Evolutionary conservation across 2,888 invertebrate genomes (phyloP).

Genomic region (Apocheima hispidaria): DNA sequence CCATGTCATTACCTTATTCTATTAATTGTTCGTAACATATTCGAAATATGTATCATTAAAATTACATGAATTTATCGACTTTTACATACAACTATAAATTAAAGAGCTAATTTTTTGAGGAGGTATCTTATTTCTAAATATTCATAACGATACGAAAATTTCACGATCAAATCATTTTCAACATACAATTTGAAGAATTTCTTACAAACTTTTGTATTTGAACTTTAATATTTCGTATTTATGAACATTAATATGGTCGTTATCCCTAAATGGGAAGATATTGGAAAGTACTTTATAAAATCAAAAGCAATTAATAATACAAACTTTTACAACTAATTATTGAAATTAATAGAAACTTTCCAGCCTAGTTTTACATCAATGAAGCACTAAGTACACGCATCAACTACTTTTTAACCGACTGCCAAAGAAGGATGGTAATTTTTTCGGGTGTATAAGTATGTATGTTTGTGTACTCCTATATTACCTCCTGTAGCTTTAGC

Average conservation of each 20-base stretch:
- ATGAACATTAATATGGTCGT: slow-evolving; percentile 10
- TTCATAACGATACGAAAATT: slow-evolving; percentile 28
- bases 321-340: background rate
- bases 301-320: slow-evolving; percentile 2
- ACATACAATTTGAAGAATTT: background rate
- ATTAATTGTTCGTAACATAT: slow-evolving; percentile 50
- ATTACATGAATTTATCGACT: slow-evolving; percentile 40
- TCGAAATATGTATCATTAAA: slow-evolving; percentile 41
- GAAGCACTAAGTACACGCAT: background rate
- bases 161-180: slow-evolving; percentile 8
- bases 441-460: background rate
- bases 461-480: too few species aligned
- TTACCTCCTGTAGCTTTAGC: too few species aligned
- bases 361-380: background rate
- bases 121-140: slow-evolving; percentile 39
- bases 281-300: slow-evolving; percentile 13
- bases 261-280: slow-evolving; percentile 18
- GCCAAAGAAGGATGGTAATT: too few species aligned
- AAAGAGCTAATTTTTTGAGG: slow-evolving; percentile 37
- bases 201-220: slow-evolving; percentile 1
- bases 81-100: slow-evolving; percentile 39
- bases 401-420: slow-evolving; percentile 10
- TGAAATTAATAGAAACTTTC: background rate
- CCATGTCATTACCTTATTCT: slow-evolving; percentile 26
- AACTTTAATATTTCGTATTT: slow-evolving; percentile 8